Evolutionary conservation across 2,797 vertebrate genomes (phyloP).

Genomic region (Hydrocynus forskahlii): DNA sequence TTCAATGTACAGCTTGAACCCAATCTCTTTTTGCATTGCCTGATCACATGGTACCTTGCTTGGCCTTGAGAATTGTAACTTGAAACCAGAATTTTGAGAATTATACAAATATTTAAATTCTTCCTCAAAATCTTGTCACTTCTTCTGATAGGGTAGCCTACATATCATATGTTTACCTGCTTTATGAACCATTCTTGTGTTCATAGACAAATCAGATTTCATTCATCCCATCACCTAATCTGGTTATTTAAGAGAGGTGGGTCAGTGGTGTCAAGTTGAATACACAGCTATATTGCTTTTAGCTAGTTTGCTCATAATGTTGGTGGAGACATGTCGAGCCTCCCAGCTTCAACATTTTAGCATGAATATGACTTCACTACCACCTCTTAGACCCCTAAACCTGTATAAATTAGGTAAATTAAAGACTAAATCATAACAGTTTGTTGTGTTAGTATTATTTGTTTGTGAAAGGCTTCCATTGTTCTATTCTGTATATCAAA

Average conservation of each 20-base stretch:
- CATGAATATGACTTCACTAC: too few relatives aligned
- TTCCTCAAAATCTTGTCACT: background rate
- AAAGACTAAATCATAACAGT: too few relatives aligned
- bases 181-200: background rate
- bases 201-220: background rate
- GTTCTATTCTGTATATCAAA: background rate
- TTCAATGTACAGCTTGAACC: background rate
- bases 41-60: background rate
- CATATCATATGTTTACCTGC: background rate
- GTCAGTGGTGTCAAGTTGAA: constrained; percentile 19
- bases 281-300: constrained; percentile 2
- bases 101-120: background rate
- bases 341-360: constrained; percentile 9
- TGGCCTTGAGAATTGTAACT: constrained; percentile 10
- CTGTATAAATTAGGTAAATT: too few relatives aligned
- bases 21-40: background rate
- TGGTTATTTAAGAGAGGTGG: too few relatives aligned
- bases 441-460: too few relatives aligned
- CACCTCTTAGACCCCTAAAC: too few relatives aligned
- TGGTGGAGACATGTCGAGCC: constrained; percentile 1
- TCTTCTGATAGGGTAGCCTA: background rate
- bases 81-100: constrained; percentile 25
- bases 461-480: too few relatives aligned
- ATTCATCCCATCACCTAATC: background rate
- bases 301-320: constrained; percentile 26